phyloP scores from a whole-genome alignment of 2,888 invertebrate species.

The Nephrotoma flavescens region DNA sequence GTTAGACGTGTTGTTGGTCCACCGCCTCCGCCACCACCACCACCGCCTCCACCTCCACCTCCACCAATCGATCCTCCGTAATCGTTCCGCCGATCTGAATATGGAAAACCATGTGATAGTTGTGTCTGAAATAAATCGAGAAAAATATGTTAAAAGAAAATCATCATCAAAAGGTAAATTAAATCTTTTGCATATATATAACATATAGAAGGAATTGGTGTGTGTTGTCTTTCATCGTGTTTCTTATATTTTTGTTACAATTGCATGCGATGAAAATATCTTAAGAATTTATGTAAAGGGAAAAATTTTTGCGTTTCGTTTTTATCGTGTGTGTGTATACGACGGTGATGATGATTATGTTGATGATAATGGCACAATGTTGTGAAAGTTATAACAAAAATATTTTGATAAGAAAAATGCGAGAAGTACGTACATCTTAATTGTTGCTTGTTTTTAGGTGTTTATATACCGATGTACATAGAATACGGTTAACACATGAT shows the following conservation, averaged over 20 bases:
- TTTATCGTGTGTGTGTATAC: not conserved
- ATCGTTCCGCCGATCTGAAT: slow-evolving; percentile 39
- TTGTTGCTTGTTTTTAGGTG: not conserved
- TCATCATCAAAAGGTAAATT: not conserved
- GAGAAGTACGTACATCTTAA: not conserved
- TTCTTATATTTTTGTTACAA: not conserved
- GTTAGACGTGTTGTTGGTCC: slow-evolving; percentile 31
- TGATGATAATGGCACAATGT: not conserved
- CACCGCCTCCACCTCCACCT: slow-evolving; percentile 37
- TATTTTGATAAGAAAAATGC: not conserved
- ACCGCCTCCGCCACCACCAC: slow-evolving; percentile 40
- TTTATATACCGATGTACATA: not conserved
- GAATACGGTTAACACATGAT: not conserved
- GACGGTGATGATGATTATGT: not conserved
- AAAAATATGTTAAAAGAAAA: slow-evolving; percentile 1
- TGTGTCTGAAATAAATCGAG: slow-evolving; percentile 25
- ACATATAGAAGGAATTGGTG: not conserved
- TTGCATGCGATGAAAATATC: not conserved
- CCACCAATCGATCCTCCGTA: slow-evolving; percentile 44
- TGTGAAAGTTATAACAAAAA: not conserved
- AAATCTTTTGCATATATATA: not conserved
- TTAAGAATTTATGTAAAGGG: not conserved
- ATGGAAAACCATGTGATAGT: slow-evolving; percentile 47
- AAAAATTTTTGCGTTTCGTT: not conserved
- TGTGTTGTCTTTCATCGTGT: not conserved